These are phyloP conservation scores for Delphinus delphis DNA, from an alignment of 2,113 vertebrate genomes.

Conservation along the genomic window DNA sequence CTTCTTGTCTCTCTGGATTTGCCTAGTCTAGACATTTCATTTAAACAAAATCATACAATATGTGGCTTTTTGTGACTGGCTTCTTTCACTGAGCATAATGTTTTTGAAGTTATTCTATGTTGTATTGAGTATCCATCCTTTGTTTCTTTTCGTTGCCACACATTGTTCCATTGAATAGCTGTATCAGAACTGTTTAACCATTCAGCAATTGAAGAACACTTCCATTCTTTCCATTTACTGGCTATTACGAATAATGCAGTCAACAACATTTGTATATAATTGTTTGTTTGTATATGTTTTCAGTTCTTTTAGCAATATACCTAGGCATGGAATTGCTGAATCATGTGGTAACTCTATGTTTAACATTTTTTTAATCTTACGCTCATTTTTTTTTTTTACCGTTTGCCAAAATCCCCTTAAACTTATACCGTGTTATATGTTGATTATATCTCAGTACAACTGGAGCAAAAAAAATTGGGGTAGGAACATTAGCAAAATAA, in stretches of 20 bases:
- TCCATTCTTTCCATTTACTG: background rate
- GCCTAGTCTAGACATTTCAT: background rate
- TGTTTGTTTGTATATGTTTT: background rate
- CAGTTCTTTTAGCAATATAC: background rate
- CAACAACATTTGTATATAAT: background rate
- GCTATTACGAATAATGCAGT: background rate
- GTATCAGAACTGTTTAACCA: background rate
- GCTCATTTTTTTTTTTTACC: background rate
- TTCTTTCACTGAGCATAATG: background rate
- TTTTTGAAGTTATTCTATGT: background rate
- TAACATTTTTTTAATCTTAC: background rate
- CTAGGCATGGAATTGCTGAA: background rate
- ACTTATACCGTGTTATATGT: background rate
- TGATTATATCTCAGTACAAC: background rate
- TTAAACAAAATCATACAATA: background rate
- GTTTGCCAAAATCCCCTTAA: background rate
- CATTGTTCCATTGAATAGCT: background rate
- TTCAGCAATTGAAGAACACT: background rate
- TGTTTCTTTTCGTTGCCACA: background rate
- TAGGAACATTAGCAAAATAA: background rate
- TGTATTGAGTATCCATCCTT: background rate
- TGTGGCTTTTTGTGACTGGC: background rate
- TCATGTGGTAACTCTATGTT: background rate
- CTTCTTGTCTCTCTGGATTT: background rate
- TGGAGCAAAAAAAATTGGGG: background rate